Base-by-base conservation (phyloP, 1,140 invertebrate species). In the Drosophila murphyi region DNA sequence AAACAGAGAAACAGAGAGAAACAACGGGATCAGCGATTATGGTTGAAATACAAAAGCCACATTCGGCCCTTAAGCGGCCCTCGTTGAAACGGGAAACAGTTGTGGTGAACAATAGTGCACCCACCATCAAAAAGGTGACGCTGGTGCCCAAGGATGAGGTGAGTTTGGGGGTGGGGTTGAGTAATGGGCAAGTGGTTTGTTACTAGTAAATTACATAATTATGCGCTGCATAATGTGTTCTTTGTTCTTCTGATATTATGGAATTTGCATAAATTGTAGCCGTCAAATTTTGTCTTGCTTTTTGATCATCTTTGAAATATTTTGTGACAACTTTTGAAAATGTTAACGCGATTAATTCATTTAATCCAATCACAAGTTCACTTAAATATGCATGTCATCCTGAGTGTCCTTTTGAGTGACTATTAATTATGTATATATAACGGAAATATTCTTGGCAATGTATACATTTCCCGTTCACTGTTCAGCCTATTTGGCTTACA, bases 21-120 rank as follows among this genome's bases (percentile, higher is more conserved):
- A 43, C 39, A 43, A 43, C 10, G 39, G 6, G 10, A n/a, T 28
- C 54, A 68, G 54, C 52, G 39, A 64, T 51, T 34, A 92, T 92
- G 91, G 91, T 92, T 32, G 91, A 92, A 78, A 92, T 92, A 90
- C 91, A 91, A 80, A 92, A 92, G 79, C 91, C 88, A 34, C 90
- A 90, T 68, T 90, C 91, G 78, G 91, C 88, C 1, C 62, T 92
- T 7, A 92, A 92, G 76, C 62, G 86, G 45, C 89, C 91, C 72
- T 91, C 91, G 75, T 52, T 90, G n/a, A 92, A 92, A 52, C 83
- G 91, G 60, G 91, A 92, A 82, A 92, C 91, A 57, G 91, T 92
- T 41, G 91, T 92, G 63, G 90, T 91, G 63, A 92, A 91, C 73
- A 92, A 92, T 82, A 92, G 86, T 80, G 87, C 91, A 32, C 90